These are phyloP conservation scores for Cyprinodon brontotheroides DNA, from an alignment of 2,113 vertebrate genomes.

Conservation along the genomic window DNA sequence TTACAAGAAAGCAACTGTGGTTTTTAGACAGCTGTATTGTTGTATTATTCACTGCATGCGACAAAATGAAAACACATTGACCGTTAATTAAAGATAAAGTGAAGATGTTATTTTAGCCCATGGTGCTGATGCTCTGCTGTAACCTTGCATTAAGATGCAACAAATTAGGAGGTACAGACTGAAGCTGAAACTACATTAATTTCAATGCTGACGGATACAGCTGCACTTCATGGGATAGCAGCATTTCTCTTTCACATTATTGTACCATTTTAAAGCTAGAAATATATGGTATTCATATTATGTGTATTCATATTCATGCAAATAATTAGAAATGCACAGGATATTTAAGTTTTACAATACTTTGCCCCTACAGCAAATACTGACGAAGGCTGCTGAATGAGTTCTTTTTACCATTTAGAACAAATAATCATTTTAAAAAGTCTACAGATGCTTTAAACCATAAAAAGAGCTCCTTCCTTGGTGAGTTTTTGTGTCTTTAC, in stretches of 20 bases:
- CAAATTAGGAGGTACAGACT: too few relatives aligned
- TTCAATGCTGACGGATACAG: background rate
- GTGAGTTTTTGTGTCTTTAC: background rate
- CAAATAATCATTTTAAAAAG: background rate
- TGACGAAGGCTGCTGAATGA: background rate
- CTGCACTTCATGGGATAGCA: background rate
- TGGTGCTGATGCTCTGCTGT: background rate
- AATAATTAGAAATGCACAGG: background rate
- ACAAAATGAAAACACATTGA: background rate
- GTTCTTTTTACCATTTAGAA: background rate
- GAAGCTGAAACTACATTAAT: too few relatives aligned
- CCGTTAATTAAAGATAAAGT: background rate
- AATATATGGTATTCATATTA: background rate
- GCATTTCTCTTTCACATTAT: background rate
- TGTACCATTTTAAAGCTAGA: background rate
- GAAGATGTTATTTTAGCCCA: background rate
- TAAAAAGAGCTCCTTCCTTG: background rate
- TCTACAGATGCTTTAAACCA: background rate
- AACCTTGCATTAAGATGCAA: background rate
- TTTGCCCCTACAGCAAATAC: background rate
- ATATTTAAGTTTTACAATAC: background rate
- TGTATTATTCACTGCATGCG: background rate
- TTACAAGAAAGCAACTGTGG: too few relatives aligned
- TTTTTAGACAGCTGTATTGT: background rate
- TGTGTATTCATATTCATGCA: too few relatives aligned